Percentiles rank a stretch among this genome's conserved stretches.
phyloP scores from a whole-genome alignment of 2,888 invertebrate species.

The Melipona bicolor region DNA sequence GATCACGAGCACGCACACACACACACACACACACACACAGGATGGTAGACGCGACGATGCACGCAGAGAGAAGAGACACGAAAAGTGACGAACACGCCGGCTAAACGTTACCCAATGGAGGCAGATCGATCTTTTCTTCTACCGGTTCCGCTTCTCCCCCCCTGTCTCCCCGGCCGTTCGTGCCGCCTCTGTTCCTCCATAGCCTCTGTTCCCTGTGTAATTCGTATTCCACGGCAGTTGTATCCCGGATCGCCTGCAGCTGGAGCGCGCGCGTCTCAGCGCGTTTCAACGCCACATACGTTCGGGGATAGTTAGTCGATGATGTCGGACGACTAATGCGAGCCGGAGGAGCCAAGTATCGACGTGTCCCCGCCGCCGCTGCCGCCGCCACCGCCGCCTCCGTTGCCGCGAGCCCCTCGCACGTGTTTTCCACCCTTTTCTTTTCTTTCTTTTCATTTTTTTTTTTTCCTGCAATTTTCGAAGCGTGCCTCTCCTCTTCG shows the following conservation, averaged over 20 bases:
- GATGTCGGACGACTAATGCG: slow-evolving; percentile 70
- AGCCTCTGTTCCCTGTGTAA: slow-evolving; percentile 51
- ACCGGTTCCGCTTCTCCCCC: slow-evolving; percentile 33
- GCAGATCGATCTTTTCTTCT: slow-evolving; percentile 66
- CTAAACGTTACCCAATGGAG: slow-evolving; percentile 65
- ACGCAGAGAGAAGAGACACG: not conserved
- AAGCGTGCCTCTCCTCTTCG: slow-evolving; percentile 11
- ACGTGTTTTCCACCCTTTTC: slow-evolving; percentile 46
- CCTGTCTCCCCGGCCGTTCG: not conserved
- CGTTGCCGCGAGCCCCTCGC: slow-evolving; percentile 20
- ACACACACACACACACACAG: not conserved
- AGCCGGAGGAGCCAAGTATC: slow-evolving; percentile 61
- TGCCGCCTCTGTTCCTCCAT: slow-evolving; percentile 1
- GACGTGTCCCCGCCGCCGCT: slow-evolving; percentile 47
- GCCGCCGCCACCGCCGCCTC: too few species aligned
- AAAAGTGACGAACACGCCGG: slow-evolving; percentile 45
- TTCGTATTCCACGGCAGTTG: slow-evolving; percentile 69
- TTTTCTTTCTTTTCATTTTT: too few species aligned
- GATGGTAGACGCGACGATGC: too few species aligned
- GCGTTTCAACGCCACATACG: slow-evolving; percentile 53
- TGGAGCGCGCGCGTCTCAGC: slow-evolving; percentile 32
- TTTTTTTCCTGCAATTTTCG: slow-evolving; percentile 47
- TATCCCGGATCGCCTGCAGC: slow-evolving; percentile 70
- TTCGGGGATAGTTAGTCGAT: slow-evolving; percentile 66
- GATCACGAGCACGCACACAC: not conserved